These are phyloP conservation scores for Megaceryle maxima DNA, from an alignment of 2,113 vertebrate species.

Conservation along the genomic window DNA sequence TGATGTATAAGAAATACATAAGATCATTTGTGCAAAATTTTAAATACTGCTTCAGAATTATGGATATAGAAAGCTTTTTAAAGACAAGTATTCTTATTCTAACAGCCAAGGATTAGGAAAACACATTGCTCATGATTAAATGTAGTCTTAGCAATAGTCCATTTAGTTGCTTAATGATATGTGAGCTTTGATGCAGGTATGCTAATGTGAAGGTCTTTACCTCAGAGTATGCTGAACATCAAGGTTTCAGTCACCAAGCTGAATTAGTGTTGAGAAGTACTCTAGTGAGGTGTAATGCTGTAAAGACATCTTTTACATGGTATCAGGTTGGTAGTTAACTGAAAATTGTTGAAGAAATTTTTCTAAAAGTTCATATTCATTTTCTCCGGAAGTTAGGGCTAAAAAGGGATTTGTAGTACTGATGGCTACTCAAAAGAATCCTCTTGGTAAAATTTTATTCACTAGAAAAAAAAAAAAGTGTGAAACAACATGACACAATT, in stretches of 20 bases:
- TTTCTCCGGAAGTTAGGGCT: neutral
- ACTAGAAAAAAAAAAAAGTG: neutral
- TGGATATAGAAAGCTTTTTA: neutral
- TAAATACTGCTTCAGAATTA: neutral
- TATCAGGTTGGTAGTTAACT: neutral
- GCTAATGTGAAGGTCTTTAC: neutral
- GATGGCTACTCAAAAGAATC: neutral
- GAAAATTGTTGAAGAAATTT: neutral
- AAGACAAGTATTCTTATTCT: neutral
- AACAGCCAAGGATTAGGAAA: neutral
- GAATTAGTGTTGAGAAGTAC: neutral
- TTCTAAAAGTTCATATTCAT: neutral
- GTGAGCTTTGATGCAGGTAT: neutral
- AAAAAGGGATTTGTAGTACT: neutral
- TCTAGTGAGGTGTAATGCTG: neutral
- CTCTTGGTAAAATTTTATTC: neutral
- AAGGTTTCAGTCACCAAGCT: neutral
- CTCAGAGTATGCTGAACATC: neutral
- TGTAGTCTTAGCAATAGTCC: neutral
- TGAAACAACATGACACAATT: neutral
- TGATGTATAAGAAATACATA: neutral
- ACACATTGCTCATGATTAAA: neutral
- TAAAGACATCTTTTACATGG: neutral
- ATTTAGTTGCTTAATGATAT: neutral
- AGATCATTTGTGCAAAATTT: neutral